phyloP scores from a whole-genome alignment of 2,888 invertebrate species.

The Sisyra terminalis region DNA sequence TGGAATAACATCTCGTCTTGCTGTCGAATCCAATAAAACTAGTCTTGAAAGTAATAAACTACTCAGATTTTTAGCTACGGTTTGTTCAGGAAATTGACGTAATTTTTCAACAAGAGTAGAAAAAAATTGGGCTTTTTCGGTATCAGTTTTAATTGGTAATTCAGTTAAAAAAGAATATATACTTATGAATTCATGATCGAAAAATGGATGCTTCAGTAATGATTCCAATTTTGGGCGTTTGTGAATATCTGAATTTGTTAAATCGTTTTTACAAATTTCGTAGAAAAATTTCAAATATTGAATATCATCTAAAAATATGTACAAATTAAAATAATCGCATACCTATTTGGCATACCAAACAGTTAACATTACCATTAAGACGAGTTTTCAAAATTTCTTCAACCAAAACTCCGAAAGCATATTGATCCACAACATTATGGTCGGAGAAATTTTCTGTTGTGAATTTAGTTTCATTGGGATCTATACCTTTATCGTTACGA shows the following conservation, averaged over 20 bases:
- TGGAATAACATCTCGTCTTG: slow-evolving; percentile 55
- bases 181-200: slow-evolving; percentile 69
- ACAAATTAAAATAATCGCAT: too few relatives aligned
- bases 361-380: slow-evolving; percentile 37
- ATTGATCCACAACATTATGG: slow-evolving; percentile 52
- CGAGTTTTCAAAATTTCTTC: slow-evolving; percentile 52
- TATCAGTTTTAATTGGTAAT: slow-evolving; percentile 59
- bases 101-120: slow-evolving; percentile 49
- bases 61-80: slow-evolving; percentile 68
- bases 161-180: slow-evolving; percentile 72
- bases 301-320: slow-evolving; percentile 39
- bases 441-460: slow-evolving; percentile 26
- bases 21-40: slow-evolving; percentile 68
- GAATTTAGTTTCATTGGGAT: slow-evolving; percentile 44
- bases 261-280: slow-evolving; percentile 46
- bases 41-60: slow-evolving; percentile 65
- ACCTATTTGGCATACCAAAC: too few relatives aligned
- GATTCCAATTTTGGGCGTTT: slow-evolving; percentile 49
- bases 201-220: slow-evolving; percentile 56
- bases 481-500: slow-evolving; percentile 55
- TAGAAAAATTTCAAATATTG: slow-evolving; percentile 47
- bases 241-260: slow-evolving; percentile 46
- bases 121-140: slow-evolving; percentile 67
- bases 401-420: slow-evolving; percentile 58
- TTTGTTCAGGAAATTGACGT: slow-evolving; percentile 55